Evolutionary conservation across 2,797 vertebrate species (phyloP), one percentile per base, ranked within the genome.

Genomic region (Lepidocolaptes lacrymiger): DNA sequence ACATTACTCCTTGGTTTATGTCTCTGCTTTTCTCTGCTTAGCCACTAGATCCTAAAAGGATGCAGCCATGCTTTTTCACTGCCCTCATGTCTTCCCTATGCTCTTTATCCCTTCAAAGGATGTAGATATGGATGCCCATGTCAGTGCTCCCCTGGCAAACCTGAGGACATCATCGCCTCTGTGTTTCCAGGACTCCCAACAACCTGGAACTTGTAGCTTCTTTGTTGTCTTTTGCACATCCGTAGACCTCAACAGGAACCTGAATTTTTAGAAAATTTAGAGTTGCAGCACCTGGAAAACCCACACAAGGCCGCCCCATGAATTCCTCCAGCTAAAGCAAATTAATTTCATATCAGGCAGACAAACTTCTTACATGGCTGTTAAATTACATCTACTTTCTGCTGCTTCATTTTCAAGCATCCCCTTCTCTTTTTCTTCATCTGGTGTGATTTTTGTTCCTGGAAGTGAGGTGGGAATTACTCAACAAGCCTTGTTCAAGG

Each of bases 41-140:
- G 48, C 41, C 63, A 55, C 34, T 56, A 52, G 66, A 76, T 9
- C 37, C 24, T 43, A 34, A 56, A 12, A 61, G 59, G 63, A 52
- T 36, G n/a, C 66, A 73, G 73, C 36, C 9, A 0, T 28, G n/a
- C 27, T 79, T 62, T 30, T 66, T 21, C 27, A 1, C 26, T 19
- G 56, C 20, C 63, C 54, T 63, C 0, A 0, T 49, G n/a, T 56
- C 51, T 67, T 79, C 75, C 48, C 41, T 32, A 34, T 0, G 0
- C 0, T 2, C 63, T 21, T 74, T 66, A 27, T 62, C 27, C 37
- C 20, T 77, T 61, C 23, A 36, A n/a, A 54, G 26, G 8, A 7
- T 3, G 20, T 4, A 34, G 30, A 12, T 36, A 2, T 2, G 39
- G 49, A 36, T 58, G 51, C 37, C 28, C 24, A 27, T 13, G 14